A percentile compares a stretch with the other conserved stretches of the same genome.
Evolutionary conservation across 2,888 invertebrate genomes (phyloP).

Genomic region (Metopia argyrocephala): DNA sequence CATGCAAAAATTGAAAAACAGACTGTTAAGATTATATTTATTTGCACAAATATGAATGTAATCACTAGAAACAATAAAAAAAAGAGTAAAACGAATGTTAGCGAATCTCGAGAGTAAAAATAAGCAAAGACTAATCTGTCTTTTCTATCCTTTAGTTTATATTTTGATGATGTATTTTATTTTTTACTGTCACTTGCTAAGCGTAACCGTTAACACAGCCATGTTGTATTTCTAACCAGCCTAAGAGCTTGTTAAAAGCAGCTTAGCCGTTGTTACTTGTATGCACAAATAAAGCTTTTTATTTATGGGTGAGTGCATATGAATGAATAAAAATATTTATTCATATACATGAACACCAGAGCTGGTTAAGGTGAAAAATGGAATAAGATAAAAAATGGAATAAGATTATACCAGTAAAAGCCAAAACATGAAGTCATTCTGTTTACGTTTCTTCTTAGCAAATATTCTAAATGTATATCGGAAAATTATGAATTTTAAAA

Average conservation of each 20-base stretch:
- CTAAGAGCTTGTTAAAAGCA: slow-evolving; percentile 55
- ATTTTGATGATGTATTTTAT: not conserved
- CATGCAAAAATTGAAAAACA: no score
- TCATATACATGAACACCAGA: not conserved
- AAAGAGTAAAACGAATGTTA: not conserved
- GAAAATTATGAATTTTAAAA: no score
- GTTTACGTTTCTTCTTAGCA: no score
- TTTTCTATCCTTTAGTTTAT: not conserved
- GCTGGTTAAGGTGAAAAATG: not conserved
- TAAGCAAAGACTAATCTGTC: slow-evolving; percentile 27
- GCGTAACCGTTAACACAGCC: not conserved
- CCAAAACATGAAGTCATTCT: no score
- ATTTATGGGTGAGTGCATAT: not conserved
- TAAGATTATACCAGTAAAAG: no score
- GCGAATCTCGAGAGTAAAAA: slow-evolving; percentile 32
- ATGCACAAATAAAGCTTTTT: not conserved
- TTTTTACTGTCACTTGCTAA: not conserved
- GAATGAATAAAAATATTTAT: not conserved
- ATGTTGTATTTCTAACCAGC: slow-evolving; percentile 36
- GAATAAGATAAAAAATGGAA: not conserved
- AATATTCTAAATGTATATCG: no score
- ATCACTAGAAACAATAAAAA: no score
- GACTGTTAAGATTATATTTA: no score
- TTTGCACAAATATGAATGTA: no score
- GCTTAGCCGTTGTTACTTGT: slow-evolving; percentile 42